Percentiles rank a stretch among this genome's conserved stretches.
Conservation (phyloP, 2,113 vertebrate species). For the Pristiophorus japonicus region DNA sequence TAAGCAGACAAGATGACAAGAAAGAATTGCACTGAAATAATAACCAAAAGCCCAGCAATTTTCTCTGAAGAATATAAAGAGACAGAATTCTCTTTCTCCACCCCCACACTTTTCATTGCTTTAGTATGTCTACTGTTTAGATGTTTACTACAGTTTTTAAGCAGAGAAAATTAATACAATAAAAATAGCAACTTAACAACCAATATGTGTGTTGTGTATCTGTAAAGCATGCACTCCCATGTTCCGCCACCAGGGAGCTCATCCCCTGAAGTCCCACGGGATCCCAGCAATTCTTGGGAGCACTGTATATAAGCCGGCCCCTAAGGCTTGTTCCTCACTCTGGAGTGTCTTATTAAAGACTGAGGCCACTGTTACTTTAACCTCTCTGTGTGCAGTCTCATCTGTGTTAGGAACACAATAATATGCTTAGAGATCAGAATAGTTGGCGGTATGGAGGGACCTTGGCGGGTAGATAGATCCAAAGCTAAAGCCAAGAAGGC, state of each 20-base stretch:
- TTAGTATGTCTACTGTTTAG: background rate
- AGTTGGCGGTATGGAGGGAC: background rate
- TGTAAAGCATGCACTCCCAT: too few species aligned
- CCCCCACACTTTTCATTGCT: background rate
- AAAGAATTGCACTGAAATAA: background rate
- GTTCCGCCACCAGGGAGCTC: too few species aligned
- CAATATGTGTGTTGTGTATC: too few species aligned
- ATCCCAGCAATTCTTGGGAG: too few species aligned
- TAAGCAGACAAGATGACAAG: conserved; percentile 22
- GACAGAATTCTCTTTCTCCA: background rate
- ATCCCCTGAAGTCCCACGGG: too few species aligned
- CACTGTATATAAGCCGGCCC: too few species aligned
- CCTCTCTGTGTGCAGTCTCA: too few species aligned
- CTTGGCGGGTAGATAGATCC: background rate
- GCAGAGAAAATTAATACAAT: too few species aligned
- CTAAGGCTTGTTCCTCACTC: too few species aligned
- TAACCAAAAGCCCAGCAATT: background rate
- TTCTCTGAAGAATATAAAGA: background rate
- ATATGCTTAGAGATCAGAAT: background rate
- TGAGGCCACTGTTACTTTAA: too few species aligned
- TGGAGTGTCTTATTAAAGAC: too few species aligned
- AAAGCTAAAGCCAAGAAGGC: background rate
- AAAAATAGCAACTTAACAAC: background rate
- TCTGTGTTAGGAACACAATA: too few species aligned
- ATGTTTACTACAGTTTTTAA: background rate